Evolutionary conservation across 2,113 vertebrate genomes (phyloP), one percentile per base, ranked within the genome.

Genomic region (Strix aluco): DNA sequence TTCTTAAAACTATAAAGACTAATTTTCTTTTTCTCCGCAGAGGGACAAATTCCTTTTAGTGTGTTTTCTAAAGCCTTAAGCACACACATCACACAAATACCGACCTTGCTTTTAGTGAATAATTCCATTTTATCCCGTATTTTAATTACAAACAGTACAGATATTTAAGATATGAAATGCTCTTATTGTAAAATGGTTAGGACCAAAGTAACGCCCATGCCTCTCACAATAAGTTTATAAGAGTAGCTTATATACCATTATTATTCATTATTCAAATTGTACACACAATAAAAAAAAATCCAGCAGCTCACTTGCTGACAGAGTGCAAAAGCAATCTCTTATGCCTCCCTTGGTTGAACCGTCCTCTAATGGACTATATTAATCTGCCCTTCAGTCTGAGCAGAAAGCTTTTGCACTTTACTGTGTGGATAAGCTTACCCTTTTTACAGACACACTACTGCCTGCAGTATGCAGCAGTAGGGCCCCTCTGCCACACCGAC

Each of bases 91-190:
- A 5, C 40, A 82, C 29, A 94, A 86, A 83, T 90, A 70, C 62
- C 80, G 81, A 92, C 54, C 71, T 72, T 44, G 66, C 20, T 93
- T 93, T 86, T 55, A 92, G 46, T 20, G 21, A 92, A 58, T 57
- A 36, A 80, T 88, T 83, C 79, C 11, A 38, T 72, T 95, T 69
- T 69, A 90, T 65, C 62, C 78, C 72, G 15, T 73, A 61, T 66
- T 92, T 96, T 93, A 96, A 92, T 80, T 90, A 38, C 30, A 92
- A 93, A 90, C 87, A 94, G 79, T 83, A 83, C 15, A 95, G 80
- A 95, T 62, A 94, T 58, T 86, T 92, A 92, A 62, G 81, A 73
- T 93, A 86, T 6, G 4, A 92, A 92, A 83, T 20, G 34, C 34
- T 89, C 58, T 82, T 58, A 78, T 19, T 96, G 66, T 75, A 49